phyloP scores from a whole-genome alignment of 2,888 invertebrate genomes.

The Meandrusa payeni region DNA sequence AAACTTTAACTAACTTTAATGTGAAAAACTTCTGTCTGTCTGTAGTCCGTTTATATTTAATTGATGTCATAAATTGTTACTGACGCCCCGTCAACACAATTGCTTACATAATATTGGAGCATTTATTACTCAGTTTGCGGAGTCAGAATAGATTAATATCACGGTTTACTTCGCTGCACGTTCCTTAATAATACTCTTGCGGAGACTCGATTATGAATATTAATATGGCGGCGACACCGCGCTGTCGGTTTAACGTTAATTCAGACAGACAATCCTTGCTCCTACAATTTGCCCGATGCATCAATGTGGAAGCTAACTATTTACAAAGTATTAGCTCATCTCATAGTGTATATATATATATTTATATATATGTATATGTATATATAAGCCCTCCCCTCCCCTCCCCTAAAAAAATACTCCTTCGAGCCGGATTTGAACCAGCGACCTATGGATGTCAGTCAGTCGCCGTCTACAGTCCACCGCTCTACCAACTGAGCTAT shows the following conservation, averaged over 20 bases:
- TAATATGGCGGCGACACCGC: constrained; percentile 66
- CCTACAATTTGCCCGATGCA: constrained; percentile 27
- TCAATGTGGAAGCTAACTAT: constrained; percentile 22
- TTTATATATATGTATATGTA: too few species aligned
- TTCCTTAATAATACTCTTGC: constrained; percentile 37
- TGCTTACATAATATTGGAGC: constrained; percentile 11
- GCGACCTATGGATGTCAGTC: constrained; percentile 82
- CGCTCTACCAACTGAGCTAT: constrained; percentile 82
- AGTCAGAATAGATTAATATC: constrained; percentile 46
- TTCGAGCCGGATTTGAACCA: constrained; percentile 83
- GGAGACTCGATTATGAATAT: constrained; percentile 60
- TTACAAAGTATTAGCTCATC: not conserved
- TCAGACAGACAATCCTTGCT: constrained; percentile 59
- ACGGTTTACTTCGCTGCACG: constrained; percentile 37
- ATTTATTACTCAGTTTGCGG: constrained; percentile 5
- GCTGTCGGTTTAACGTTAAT: constrained; percentile 63
- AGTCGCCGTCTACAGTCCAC: constrained; percentile 82
- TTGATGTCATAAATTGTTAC: not conserved
- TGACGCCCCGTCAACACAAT: not conserved
- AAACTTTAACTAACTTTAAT: too few species aligned
- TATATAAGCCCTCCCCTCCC: too few species aligned
- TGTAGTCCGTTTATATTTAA: too few species aligned
- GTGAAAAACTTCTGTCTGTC: too few species aligned
- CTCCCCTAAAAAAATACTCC: too few species aligned
- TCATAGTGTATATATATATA: too few species aligned